Base-by-base conservation (phyloP, 2,113 vertebrate species). In the Cervus canadensis region DNA sequence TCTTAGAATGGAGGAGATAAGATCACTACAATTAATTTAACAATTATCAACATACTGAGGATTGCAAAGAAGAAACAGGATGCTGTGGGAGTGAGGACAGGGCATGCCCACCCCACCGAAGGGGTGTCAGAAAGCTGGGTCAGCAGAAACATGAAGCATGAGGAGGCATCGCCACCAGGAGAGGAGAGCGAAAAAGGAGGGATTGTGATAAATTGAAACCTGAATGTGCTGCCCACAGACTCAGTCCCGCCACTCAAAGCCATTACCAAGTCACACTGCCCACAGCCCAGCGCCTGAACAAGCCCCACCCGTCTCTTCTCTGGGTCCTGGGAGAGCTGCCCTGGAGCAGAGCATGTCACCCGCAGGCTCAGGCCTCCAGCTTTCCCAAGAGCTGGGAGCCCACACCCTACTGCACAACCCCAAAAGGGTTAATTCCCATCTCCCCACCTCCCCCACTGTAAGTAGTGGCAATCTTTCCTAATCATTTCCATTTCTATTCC, bases 401-500 rank as follows among this genome's bases (percentile, higher is more conserved):
- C 21, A 57, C 33, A 87, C 59, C 67, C 92, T 23, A 45, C 76
- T 83, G 87, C 45, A 93, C 71, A 74, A 92, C 87, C 91, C 54
- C 84, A 82, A 81, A 98, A 97, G 98, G 97, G 97, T 98, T 98
- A 98, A 98, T 89, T 87, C 90, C 43, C 50, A 74, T 45, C 33
- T 76, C 57, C 74, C 52, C 33, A 71, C 45, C 78, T 9, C 43
- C 78, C 81, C 48, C 87, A 91, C 40, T 88, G 26, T 95, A 95
- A 94, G 94, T 96, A 97, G 97, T 96, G 96, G 96, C 97, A 98
- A 97, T 97, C 97, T 97, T 98, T 97, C 87, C 97, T 98, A 98
- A 98, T 98, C 98, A 98, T 97, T 98, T 98, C 98, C 98, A 98
- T 98, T 98, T 98, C 97, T 98, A 97, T 96, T 95, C 96, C 97